A percentile compares a stretch with the other conserved stretches of the same genome.
Conservation (phyloP, 2,797 vertebrate species). For the Brotula barbata region DNA sequence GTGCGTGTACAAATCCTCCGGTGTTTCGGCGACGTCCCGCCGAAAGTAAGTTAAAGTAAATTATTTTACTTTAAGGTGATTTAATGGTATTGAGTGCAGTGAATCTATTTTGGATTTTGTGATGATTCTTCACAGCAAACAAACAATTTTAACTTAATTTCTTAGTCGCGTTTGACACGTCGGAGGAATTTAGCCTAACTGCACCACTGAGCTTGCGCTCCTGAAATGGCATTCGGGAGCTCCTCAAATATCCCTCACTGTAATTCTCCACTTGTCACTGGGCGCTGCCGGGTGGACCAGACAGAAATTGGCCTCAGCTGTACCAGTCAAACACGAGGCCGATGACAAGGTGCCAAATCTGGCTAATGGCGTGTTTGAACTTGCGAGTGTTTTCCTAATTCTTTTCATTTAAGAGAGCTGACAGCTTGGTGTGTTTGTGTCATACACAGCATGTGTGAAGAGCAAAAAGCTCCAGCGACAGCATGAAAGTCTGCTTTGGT, state of each 20-base stretch:
- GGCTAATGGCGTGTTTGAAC: constrained; percentile 37
- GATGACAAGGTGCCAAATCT: constrained; percentile 55
- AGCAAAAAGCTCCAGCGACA: neutral
- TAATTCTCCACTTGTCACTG: constrained; percentile 38
- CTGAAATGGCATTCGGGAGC: constrained; percentile 58
- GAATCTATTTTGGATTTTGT: neutral
- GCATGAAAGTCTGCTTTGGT: neutral
- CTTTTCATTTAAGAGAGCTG: constrained; percentile 13
- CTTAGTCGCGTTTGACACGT: constrained; percentile 39
- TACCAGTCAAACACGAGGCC: constrained; percentile 28
- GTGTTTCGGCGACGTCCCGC: no score
- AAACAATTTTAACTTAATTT: constrained; percentile 22
- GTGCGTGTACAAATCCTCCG: neutral
- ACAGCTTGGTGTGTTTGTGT: constrained; percentile 26
- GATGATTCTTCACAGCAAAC: constrained; percentile 3
- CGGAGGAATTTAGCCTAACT: constrained; percentile 32
- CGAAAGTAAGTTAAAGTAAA: no score
- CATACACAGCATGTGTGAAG: constrained; percentile 3
- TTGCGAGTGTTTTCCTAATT: constrained; percentile 27
- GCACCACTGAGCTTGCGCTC: constrained; percentile 40
- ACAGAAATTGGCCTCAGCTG: constrained; percentile 37
- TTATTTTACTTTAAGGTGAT: neutral
- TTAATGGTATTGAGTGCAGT: no score
- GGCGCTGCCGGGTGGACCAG: constrained; percentile 15
- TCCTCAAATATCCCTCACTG: constrained; percentile 63